Base-by-base conservation (phyloP, 2,888 invertebrate species). In the Macroteleia sp. region DNA sequence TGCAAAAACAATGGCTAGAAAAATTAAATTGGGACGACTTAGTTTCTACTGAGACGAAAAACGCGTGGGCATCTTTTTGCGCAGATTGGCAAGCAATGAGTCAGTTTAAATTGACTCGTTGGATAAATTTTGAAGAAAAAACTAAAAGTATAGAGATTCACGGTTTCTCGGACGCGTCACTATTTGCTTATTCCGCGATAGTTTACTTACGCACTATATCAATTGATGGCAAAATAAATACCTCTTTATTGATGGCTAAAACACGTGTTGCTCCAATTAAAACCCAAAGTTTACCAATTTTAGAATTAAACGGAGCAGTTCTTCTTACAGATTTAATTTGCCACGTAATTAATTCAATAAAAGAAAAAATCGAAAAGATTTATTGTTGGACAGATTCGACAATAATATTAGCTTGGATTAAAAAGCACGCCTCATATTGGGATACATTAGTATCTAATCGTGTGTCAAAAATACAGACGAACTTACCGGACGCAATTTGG, bases 21-120 rank as follows among this genome's bases (percentile, higher is more conserved):
- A 46, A 46, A 25, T 46, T 25, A 25, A n/a, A 46, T 3, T 46
- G 44, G 44, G 44, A 46, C 9, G 44, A 46, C 3, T 2, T 3
- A 14, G 22, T 46, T 46, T 14, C 25, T 1, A 14, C 3, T 16
- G 17, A 41, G 9, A 17, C 17, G 6, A 1, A 3, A 8, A 9
- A 17, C 1, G 10, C 2, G n/a, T 41, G 39, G 39, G 6, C 12
- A 9, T 17, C 17, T 1, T 41, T 46, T 14, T 25, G 22, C 19
- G 1, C 1, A 3, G 25, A 46, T 1, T 46, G 44, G 44, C 2
- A 3, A 2, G 2, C 9, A 14, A 19, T 46, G 19, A 46, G 19
- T 25, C 1, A 22, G 1, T 46, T 46, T 28, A 14, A 22, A 46
- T 14, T 46, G 6, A 8, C 22, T 6, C 6, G 44, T n/a, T 46